These are phyloP conservation scores for Chamaedrilus cognettii DNA, from an alignment of 2,888 invertebrate genomes.

Conservation along the genomic window DNA sequence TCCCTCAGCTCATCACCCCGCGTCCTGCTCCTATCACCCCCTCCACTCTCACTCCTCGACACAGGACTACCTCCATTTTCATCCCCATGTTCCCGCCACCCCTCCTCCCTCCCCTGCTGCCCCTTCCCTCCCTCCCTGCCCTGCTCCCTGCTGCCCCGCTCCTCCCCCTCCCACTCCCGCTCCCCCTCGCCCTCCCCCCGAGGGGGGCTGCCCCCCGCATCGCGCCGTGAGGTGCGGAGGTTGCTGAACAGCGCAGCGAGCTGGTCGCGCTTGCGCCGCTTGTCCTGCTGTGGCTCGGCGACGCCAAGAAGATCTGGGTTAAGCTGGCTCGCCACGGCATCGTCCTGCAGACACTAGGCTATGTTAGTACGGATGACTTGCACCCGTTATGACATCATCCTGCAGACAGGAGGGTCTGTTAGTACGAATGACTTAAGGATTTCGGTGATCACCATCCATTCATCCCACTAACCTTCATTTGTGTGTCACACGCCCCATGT, in stretches of 20 bases:
- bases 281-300: neutral
- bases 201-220: neutral
- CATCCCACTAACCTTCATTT: too few species aligned
- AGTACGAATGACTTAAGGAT: too few species aligned
- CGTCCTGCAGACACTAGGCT: too few species aligned
- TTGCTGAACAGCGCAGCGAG: neutral
- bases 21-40: neutral
- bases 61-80: neutral
- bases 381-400: too few species aligned
- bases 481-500: too few species aligned
- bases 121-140: neutral
- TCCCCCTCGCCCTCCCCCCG: neutral
- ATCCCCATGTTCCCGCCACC: too few species aligned
- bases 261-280: constrained; percentile 1
- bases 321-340: neutral
- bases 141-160: neutral
- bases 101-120: neutral
- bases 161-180: neutral
- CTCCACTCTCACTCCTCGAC: neutral
- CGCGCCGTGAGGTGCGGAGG: neutral
- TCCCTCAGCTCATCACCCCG: neutral
- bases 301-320: neutral
- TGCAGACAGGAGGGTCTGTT: too few species aligned
- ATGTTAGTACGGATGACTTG: too few species aligned
- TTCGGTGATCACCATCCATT: too few species aligned